Evolutionary conservation across 2,888 invertebrate species (phyloP).

Genomic region (Eupithecia centaureata): DNA sequence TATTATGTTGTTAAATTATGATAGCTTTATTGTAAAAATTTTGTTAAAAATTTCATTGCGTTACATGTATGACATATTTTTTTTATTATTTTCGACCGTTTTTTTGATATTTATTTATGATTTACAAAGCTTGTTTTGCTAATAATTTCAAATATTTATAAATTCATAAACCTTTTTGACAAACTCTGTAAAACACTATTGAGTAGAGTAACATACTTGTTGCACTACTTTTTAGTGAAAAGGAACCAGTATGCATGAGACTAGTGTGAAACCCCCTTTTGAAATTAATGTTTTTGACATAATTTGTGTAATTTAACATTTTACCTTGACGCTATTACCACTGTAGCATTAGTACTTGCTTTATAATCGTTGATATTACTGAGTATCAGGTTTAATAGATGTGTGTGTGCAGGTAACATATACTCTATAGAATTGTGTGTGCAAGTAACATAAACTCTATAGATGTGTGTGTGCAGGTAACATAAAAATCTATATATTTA

Average conservation of each 20-base stretch:
- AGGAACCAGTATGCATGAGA: constrained; percentile 32
- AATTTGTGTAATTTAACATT: constrained; percentile 40
- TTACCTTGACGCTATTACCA: constrained; percentile 40
- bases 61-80: constrained; percentile 67
- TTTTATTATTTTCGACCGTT: constrained; percentile 62
- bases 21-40: constrained; percentile 81
- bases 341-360: constrained; percentile 41
- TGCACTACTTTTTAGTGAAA: constrained; percentile 29
- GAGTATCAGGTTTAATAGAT: constrained; percentile 30
- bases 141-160: constrained; percentile 41
- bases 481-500: constrained; percentile 33
- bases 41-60: constrained; percentile 74
- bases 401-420: constrained; percentile 36
- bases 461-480: constrained; percentile 32
- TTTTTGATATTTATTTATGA: constrained; percentile 61
- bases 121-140: constrained; percentile 47
- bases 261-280: constrained; percentile 45
- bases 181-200: not conserved
- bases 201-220: not conserved
- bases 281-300: constrained; percentile 41
- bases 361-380: constrained; percentile 46
- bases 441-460: constrained; percentile 35
- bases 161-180: constrained; percentile 36
- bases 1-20: constrained; percentile 76
- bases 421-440: constrained; percentile 31